Evolutionary conservation across 2,113 vertebrate species (phyloP).

Genomic region (Apeltes quadracus): DNA sequence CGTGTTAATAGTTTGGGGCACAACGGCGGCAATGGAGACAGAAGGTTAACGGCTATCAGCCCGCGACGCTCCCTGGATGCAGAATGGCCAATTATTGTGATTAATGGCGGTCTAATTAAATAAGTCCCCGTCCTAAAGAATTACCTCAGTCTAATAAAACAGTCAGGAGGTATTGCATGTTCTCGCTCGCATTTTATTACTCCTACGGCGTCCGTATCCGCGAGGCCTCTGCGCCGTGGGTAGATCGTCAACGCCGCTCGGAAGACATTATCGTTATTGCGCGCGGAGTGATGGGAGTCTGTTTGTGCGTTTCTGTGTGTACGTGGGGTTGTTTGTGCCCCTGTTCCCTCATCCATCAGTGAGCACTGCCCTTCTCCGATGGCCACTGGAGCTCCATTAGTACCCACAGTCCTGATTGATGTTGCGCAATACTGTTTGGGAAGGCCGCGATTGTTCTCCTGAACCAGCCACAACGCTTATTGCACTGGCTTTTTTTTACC

Average conservation of each 20-base stretch:
- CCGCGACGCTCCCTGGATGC: slow-evolving; percentile 57
- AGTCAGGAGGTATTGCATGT: slow-evolving; percentile 22
- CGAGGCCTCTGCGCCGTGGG: slow-evolving; percentile 33
- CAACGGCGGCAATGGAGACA: slow-evolving; percentile 38
- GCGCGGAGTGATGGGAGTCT: slow-evolving; percentile 49
- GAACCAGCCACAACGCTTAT: slow-evolving; percentile 46
- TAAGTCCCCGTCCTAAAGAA: slow-evolving; percentile 36
- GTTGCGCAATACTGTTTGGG: slow-evolving; percentile 49
- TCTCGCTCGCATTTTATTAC: slow-evolving; percentile 40
- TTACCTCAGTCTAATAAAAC: slow-evolving; percentile 48
- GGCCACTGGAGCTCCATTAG: slow-evolving; percentile 73
- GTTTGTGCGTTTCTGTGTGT: slow-evolving; percentile 45
- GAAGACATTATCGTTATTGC: slow-evolving; percentile 55
- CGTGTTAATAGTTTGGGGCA: slow-evolving; percentile 56
- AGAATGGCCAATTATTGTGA: slow-evolving; percentile 69
- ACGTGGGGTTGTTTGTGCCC: slow-evolving; percentile 45
- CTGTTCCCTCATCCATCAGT: slow-evolving; percentile 70
- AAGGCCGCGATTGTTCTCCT: slow-evolving; percentile 60
- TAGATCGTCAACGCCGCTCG: slow-evolving; percentile 40
- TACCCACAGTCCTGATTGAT: slow-evolving; percentile 70
- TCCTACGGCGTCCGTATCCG: slow-evolving; percentile 42
- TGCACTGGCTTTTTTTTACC: slow-evolving; percentile 53
- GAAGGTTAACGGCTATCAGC: slow-evolving; percentile 68
- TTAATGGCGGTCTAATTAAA: slow-evolving; percentile 71
- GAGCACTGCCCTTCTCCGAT: slow-evolving; percentile 66